Conservation (phyloP, 2,113 vertebrate species). For the Solea solea region DNA sequence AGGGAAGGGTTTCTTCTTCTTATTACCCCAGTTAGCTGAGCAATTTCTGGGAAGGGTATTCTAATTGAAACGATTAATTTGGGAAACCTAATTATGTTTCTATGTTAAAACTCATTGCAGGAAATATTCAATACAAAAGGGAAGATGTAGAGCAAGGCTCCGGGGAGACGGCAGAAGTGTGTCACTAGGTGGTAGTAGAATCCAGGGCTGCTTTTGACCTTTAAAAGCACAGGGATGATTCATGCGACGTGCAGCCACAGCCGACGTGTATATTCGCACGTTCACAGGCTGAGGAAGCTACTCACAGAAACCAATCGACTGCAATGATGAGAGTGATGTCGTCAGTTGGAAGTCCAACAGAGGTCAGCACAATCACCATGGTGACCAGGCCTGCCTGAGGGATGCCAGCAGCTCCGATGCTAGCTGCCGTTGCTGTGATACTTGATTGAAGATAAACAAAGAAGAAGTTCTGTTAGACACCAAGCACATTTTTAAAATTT, state of each 20-base stretch:
- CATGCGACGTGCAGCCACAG: too few species aligned
- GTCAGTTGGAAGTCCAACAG: conserved; percentile 95
- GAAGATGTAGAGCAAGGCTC: conserved; percentile 78
- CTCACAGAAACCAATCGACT: conserved; percentile 99
- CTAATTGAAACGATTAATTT: conserved; percentile 85
- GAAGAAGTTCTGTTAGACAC: background rate
- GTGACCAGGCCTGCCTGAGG: conserved; percentile 97
- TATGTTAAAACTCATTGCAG: conserved; percentile 81
- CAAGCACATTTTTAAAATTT: too few species aligned
- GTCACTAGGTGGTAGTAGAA: conserved; percentile 74
- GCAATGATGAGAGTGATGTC: conserved; percentile 99
- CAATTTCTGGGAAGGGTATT: conserved; percentile 76
- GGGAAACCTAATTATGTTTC: conserved; percentile 85
- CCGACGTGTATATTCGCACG: background rate
- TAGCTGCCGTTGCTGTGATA: conserved; percentile 96
- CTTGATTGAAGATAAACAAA: conserved; percentile 68
- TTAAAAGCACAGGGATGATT: conserved; percentile 44
- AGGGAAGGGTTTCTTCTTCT: conserved; percentile 56
- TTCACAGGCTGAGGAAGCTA: conserved; percentile 45
- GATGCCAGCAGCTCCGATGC: conserved; percentile 96
- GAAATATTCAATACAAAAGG: conserved; percentile 73
- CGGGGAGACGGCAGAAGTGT: conserved; percentile 72
- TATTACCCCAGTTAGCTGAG: conserved; percentile 80
- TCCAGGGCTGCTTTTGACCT: conserved; percentile 37
- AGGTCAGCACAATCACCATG: conserved; percentile 98